Evolutionary conservation across 2,113 vertebrate species (phyloP).

Genomic region (Leiothrix lutea): DNA sequence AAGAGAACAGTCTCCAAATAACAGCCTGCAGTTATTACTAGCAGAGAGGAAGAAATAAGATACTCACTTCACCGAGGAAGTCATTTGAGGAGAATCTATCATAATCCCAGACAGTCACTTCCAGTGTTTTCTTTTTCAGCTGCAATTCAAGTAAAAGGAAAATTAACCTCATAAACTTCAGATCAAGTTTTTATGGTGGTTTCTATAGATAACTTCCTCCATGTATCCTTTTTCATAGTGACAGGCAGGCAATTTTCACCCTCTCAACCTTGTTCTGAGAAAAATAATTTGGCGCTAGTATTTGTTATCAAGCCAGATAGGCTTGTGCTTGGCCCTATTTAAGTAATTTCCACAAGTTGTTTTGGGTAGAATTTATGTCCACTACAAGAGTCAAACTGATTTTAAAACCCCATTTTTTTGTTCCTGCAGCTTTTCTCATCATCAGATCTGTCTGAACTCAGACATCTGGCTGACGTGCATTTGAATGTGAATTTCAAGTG

Average conservation of each 20-base stretch:
- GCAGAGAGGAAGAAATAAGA: background rate
- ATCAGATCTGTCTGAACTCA: background rate
- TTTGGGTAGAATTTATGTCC: background rate
- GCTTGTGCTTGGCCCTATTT: background rate
- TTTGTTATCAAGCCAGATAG: background rate
- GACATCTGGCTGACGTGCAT: background rate
- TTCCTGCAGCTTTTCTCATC: background rate
- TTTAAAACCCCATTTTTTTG: background rate
- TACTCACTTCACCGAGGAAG: slow-evolving; percentile 96
- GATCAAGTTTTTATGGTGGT: background rate
- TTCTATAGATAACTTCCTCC: background rate
- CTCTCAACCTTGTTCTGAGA: background rate
- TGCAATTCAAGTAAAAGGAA: slow-evolving; percentile 68
- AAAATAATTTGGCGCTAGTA: background rate
- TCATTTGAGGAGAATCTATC: slow-evolving; percentile 97
- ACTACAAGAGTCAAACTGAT: background rate
- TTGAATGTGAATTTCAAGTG: background rate
- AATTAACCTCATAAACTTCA: slow-evolving; percentile 39
- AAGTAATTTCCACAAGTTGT: background rate
- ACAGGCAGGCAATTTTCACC: background rate
- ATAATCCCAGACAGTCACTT: slow-evolving; percentile 99
- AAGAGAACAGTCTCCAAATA: background rate
- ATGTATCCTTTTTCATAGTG: background rate
- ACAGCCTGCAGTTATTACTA: background rate
- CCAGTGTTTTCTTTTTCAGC: slow-evolving; percentile 98